phyloP scores from a whole-genome alignment of 2,797 vertebrate species.

The Gambelia wislizenii region DNA sequence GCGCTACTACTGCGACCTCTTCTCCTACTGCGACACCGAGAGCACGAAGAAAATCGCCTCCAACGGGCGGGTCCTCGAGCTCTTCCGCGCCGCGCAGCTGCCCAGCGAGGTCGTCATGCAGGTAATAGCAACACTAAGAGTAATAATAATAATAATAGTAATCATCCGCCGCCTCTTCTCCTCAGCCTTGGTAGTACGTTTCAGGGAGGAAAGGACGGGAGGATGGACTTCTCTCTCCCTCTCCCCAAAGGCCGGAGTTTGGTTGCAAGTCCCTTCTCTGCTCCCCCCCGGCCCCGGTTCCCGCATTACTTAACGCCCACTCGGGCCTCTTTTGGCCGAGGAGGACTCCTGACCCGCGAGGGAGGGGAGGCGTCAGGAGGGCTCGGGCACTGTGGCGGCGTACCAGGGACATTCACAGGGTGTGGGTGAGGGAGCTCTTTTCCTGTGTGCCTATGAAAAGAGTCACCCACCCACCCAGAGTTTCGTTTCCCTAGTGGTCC shows the following conservation, averaged over 20 bases:
- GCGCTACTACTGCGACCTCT: slow-evolving; percentile 97
- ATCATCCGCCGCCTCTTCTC: neutral
- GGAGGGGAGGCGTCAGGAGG: too few species aligned
- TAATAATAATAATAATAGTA: too few species aligned
- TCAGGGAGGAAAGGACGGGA: neutral
- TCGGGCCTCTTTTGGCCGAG: slow-evolving; percentile 11
- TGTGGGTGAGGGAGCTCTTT: neutral
- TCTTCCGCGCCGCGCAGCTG: slow-evolving; percentile 97
- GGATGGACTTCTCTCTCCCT: neutral
- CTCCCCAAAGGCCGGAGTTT: neutral
- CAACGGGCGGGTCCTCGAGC: slow-evolving; percentile 93
- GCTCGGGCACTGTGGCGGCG: too few species aligned
- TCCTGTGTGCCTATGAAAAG: neutral
- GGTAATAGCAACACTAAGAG: slow-evolving; percentile 82
- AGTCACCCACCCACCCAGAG: neutral
- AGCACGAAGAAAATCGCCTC: slow-evolving; percentile 97
- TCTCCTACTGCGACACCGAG: slow-evolving; percentile 97
- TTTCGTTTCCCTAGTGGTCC: neutral
- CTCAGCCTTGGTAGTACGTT: too few species aligned
- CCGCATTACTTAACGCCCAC: too few species aligned
- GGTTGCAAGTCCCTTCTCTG: neutral
- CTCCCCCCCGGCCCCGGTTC: too few species aligned
- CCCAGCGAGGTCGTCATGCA: slow-evolving; percentile 94
- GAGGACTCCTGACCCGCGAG: neutral
- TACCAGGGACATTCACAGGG: too few species aligned